Base-by-base conservation (phyloP, 2,797 vertebrate species). In the Ceryle rudis region DNA sequence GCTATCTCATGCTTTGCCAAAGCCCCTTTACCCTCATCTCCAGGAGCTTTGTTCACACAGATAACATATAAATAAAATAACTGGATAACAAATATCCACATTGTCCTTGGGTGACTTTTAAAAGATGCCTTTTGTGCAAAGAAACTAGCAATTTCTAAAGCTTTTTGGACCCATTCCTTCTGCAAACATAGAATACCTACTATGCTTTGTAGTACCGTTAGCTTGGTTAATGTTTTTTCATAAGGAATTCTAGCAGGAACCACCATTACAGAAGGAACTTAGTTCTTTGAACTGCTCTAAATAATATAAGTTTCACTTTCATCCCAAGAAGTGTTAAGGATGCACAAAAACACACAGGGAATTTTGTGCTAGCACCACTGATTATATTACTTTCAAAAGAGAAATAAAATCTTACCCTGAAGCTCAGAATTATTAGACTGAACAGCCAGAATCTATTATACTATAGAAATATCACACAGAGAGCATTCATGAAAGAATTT, bases 261-360 rank as follows among this genome's bases (percentile, higher is more conserved):
- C 92, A 96, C 95, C 94, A 95, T 97, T 97, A 97, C 94, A 98
- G 97, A 89, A 98, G 96, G 89, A 98, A 93, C 95, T 96, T 90
- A 85, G 81, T 96, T 97, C 97, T 98, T 97, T 97, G 97, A 97
- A 97, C 96, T 92, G 84, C 82, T 97, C 97, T 97, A 97, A 98
- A 95, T 95, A 97, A 97, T 97, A 1, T 84, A 97, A 97, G 96
- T 97, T 98, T 96, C 92, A 87, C 97, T 98, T 98, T 98, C 96
- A 97, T 97, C 96, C 96, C 96, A 97, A 98, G 97, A 97, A 98
- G 94, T 97, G 98, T 97, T 98, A 97, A 97, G 97, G 97, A 98
- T 97, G 97, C 96, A 97, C 95, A 96, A 95, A 97, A 96, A 97
- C 94, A 97, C 96, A 96, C 84, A 77, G 91, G 91, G 94, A 97